Base-by-base conservation (phyloP, 2,888 invertebrate species). In the Rosalia funebris region DNA sequence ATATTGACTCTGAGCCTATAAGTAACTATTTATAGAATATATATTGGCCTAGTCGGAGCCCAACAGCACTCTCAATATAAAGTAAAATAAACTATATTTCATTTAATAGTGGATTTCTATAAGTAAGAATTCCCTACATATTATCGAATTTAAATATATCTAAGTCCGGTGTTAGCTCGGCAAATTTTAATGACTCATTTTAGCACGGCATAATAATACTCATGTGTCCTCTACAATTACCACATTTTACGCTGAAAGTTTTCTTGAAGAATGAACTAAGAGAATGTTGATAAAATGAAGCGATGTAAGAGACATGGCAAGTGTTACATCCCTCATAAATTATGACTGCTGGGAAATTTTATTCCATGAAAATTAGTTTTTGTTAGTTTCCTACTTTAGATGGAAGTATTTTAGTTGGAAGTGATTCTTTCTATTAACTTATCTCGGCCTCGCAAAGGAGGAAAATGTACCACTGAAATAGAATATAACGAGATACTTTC, bases 221-320 rank as follows among this genome's bases (percentile, higher is more conserved):
- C 57, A 47, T 59, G 60, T 65, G 65, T 48, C 60, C 56, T 68
- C 65, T 68, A 67, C 62, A 41, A 45, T 63, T 47, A 62, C 52
- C 46, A 68, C 65, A 68, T 68, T 68, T 68, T 60, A 68, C 54
- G 60, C 19, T 61, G 58, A 61, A 67, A 65, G 65, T 67, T 62
- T 56, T 41, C 57, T 47, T 39, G 62, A 12, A 53, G 67, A 53
- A 63, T 65, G 63, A 57, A 60, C 58, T 56, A 57, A 53, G 46
- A 57, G 52, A 63, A 59, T 59, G 34, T 52, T 65, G 65, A 68
- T 65, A 60, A 65, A 63, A 62, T 65, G 60, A 63, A 65, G 65
- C 63, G 48, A 66, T 52, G 50, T 56, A 34, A 39, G 50, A 12
- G 46, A 25, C 20, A 45, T 14, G 48, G 17, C 12, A 50, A 50